Base-by-base conservation (phyloP, 2,113 vertebrate species). In the Cryptomyrus ogoouensis region DNA sequence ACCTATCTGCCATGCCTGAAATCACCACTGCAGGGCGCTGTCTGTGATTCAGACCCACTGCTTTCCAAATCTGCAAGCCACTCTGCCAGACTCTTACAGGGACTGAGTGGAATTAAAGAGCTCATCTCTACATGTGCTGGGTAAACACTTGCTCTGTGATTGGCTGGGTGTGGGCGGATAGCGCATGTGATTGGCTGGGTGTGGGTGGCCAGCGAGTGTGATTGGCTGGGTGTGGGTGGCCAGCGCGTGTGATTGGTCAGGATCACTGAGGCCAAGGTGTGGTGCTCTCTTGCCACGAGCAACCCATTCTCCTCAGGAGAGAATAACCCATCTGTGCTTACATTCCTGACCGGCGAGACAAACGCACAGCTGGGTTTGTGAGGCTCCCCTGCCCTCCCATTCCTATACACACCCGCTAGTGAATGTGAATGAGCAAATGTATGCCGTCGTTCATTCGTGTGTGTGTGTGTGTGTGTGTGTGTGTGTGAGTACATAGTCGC, bases 261-360 rank as follows among this genome's bases (percentile, higher is more conserved):
- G 24, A 47, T 17, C 10, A 5, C 49, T 3, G 19, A 47, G 83
- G 3, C 24, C 24, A n/a, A 84, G 44, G 21, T 47, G 44, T 47
- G 83, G 9, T 13, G 44, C 83, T 47, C 39, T 84, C 21, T 47
- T 84, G 83, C 39, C 1, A 9, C 21, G 9, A 24, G 8, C 6
- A 3, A 24, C 83, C 24, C 5, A 21, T 87, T 21, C 12, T 35
- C 85, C 46, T 87, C 85, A 53, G 85, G 12, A n/a, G n/a, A 52
- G 85, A 47, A 53, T 52, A 35, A 87, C 5, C 49, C 49, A 31
- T 87, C 85, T 50, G 85, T 35, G 47, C 85, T 87, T 47, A 53
- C n/a, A 87, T 87, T 87, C n/a, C 47, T 52, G 85, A 47, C 27
- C 35, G 85, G 85, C 46, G 49, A 87, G 85, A 53, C 21, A n/a